phyloP scores from a whole-genome alignment of 2,888 invertebrate species.

The Dione juno region DNA sequence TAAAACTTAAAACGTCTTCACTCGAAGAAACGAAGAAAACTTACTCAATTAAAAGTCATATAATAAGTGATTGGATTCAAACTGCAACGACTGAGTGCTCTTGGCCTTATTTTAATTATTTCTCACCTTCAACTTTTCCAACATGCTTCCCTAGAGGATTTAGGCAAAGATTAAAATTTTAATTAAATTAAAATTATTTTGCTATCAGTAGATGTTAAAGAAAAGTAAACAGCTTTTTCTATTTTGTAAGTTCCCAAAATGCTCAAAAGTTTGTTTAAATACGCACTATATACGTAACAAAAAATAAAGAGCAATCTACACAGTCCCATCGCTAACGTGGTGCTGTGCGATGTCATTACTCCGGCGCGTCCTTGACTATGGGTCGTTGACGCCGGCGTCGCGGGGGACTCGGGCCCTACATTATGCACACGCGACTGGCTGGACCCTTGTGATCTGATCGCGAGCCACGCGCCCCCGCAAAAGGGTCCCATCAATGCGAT shows the following conservation, averaged over 20 bases:
- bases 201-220: neutral
- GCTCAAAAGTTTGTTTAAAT: neutral
- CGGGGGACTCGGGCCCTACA: constrained; percentile 54
- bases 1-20: constrained; percentile 66
- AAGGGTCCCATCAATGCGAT: constrained; percentile 37
- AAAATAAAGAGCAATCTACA: constrained; percentile 36
- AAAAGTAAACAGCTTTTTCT: neutral
- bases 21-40: constrained; percentile 46
- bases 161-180: constrained; percentile 22
- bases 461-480: constrained; percentile 55
- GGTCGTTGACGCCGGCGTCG: constrained; percentile 75
- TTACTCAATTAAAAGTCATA: constrained; percentile 31
- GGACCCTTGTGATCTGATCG: constrained; percentile 59
- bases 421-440: constrained; percentile 67
- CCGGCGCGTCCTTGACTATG: constrained; percentile 69
- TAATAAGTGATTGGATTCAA: constrained; percentile 32
- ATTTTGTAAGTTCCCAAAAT: neutral
- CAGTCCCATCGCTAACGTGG: constrained; percentile 30
- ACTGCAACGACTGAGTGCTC: constrained; percentile 31
- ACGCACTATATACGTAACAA: constrained; percentile 7
- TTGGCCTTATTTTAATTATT: constrained; percentile 37
- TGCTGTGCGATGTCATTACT: constrained; percentile 44
- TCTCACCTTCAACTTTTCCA: constrained; percentile 33
- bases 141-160: constrained; percentile 29
- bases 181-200: constrained; percentile 3